phyloP scores from a whole-genome alignment of 2,888 invertebrate genomes.

The Stenchaetothrips biformis region DNA sequence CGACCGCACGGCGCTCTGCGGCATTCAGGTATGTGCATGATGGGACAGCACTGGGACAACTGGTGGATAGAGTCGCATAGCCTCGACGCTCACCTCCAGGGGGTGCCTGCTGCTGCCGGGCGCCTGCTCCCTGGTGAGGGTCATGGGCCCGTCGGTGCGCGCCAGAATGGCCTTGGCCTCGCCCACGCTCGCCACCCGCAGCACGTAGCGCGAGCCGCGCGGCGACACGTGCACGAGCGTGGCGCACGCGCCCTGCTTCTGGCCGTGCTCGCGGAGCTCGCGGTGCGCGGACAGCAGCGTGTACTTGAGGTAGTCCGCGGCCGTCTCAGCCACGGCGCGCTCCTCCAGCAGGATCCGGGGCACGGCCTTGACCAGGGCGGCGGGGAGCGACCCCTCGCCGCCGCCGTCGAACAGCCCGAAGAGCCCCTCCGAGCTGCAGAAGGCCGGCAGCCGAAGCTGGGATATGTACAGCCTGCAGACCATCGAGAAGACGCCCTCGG shows the following conservation, averaged over 20 bases:
- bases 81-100: not conserved
- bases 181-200: conserved; percentile 71
- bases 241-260: conserved; percentile 66
- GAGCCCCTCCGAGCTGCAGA: conserved; percentile 74
- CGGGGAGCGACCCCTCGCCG: conserved; percentile 63
- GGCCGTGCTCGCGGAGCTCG: conserved; percentile 68
- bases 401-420: conserved; percentile 80
- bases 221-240: conserved; percentile 68
- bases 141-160: conserved; percentile 38
- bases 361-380: conserved; percentile 65
- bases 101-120: conserved; percentile 6
- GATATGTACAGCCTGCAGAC: conserved; percentile 60
- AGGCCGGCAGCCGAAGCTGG: conserved; percentile 70
- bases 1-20: conserved; percentile 29
- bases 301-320: conserved; percentile 77
- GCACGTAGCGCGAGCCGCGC: conserved; percentile 55
- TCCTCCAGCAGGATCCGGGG: conserved; percentile 78
- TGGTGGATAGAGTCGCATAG: conserved; percentile 15
- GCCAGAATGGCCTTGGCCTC: conserved; percentile 71
- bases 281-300: conserved; percentile 74
- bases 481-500: too few relatives aligned
- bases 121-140: conserved; percentile 39
- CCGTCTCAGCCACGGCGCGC: conserved; percentile 72
- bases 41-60: conserved; percentile 26
- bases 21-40: not conserved